Evolutionary conservation across 2,888 invertebrate species (phyloP).

Genomic region (Lasioglossum vierecki): DNA sequence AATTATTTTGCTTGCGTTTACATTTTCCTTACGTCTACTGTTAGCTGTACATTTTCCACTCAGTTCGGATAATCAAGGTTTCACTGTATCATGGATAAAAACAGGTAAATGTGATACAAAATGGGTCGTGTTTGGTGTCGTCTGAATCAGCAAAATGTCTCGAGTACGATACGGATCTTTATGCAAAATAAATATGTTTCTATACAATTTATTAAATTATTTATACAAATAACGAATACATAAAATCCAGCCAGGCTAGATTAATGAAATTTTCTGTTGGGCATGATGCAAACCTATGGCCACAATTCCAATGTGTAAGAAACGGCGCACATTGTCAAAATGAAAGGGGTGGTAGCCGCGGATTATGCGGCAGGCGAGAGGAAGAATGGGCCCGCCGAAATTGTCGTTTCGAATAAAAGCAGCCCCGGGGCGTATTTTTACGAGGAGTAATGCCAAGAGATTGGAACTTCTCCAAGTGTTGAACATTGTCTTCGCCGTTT

Average conservation of each 20-base stretch:
- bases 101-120: no score
- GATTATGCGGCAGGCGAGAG: not conserved
- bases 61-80: no score
- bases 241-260: no score
- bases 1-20: no score
- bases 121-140: no score
- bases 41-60: no score
- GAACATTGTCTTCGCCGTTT: constrained; percentile 8
- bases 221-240: not conserved
- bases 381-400: not conserved
- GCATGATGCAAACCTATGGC: not conserved
- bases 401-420: not conserved
- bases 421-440: not conserved
- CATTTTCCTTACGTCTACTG: no score
- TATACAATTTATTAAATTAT: no score
- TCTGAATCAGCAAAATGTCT: no score
- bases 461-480: constrained; percentile 4
- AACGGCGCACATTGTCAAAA: not conserved
- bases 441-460: not conserved
- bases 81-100: no score
- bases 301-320: not conserved
- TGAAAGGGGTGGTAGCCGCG: not conserved
- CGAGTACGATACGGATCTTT: no score
- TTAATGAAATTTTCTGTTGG: not conserved
- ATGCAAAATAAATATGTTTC: no score